Base-by-base conservation (phyloP, 2,888 invertebrate genomes). In the Harmothoe impar region DNA sequence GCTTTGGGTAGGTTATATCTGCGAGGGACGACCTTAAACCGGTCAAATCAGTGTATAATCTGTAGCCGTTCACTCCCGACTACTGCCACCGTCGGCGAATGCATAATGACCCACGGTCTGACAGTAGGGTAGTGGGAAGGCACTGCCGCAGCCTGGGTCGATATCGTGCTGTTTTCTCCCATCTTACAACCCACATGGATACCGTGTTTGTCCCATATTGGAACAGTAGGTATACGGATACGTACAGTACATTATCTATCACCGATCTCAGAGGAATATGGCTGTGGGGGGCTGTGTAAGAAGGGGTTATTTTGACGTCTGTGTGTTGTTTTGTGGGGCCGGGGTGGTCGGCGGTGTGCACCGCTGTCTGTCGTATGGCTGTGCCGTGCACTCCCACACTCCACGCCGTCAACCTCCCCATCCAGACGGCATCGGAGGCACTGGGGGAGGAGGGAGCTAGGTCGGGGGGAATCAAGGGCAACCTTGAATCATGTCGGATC, bases 51-150 rank as follows among this genome's bases (percentile, higher is more conserved):
- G 54, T n/a, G 86, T 20, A 12, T 29, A 86, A 86, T 86, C 86
- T 54, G 81, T 54, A 56, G 43, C 0, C 20, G 86, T 29, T 86
- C 54, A 0, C 25, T 25, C 54, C 17, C 23, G 51, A n/a, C n/a
- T 3, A 54, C 54, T 54, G 86, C 23, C 86, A 52, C 25, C 29
- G 86, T 54, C 86, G 51, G 31, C 54, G 86, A 54, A 86, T 86
- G 12, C 86, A 86, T 86, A 54, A 86, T 89, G 33, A 56, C 86
- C 52, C 10, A 84, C 31, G 17, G 52, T 10, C 43, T 81, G 81
- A 81, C 81, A 81, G 56, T 52, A 0, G 78, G 3, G 84, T 84
- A 23, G 23, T 0, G 10, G 12, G 17, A 7, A 10, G 29, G 10
- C 5, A 31, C 3, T 35, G 84, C 25, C 20, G 62, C 62, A 62